Conservation (phyloP, 2,797 vertebrate species). For the Phataginus tetradactyla region DNA sequence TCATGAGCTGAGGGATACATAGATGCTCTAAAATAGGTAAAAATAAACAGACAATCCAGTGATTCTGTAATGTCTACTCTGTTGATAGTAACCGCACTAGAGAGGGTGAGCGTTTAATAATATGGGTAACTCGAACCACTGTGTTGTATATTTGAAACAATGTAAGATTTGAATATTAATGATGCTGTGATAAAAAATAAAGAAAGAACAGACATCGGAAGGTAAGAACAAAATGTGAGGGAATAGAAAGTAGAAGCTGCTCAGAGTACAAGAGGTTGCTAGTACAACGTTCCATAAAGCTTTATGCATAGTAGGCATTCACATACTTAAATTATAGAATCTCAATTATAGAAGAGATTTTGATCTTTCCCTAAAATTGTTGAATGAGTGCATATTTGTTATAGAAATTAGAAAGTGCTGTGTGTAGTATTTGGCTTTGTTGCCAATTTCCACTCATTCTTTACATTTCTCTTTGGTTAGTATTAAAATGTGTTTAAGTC, state of each 20-base stretch:
- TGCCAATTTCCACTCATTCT: background rate
- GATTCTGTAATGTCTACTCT: too few relatives aligned
- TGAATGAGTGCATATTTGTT: constrained; percentile 15
- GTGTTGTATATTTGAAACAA: too few relatives aligned
- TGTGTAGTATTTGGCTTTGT: constrained; percentile 23
- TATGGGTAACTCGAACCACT: too few relatives aligned
- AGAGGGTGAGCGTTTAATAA: too few relatives aligned
- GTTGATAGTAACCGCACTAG: too few relatives aligned
- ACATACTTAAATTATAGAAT: background rate
- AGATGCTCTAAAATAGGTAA: background rate
- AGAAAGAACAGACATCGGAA: background rate
- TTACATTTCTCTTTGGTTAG: constrained; percentile 44
- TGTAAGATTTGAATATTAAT: too few relatives aligned
- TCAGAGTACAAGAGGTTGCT: background rate
- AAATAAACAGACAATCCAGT: background rate
- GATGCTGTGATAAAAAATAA: too few relatives aligned
- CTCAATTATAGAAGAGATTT: constrained; percentile 19
- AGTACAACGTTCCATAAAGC: background rate
- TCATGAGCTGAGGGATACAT: background rate
- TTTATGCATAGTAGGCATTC: background rate
- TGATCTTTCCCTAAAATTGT: constrained; percentile 36
- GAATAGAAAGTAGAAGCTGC: constrained; percentile 35
- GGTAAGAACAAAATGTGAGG: background rate
- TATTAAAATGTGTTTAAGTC: constrained; percentile 39
- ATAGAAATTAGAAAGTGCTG: background rate